These are phyloP conservation scores for Lobophora halterata DNA, from an alignment of 2,888 invertebrate genomes.

Conservation along the genomic window DNA sequence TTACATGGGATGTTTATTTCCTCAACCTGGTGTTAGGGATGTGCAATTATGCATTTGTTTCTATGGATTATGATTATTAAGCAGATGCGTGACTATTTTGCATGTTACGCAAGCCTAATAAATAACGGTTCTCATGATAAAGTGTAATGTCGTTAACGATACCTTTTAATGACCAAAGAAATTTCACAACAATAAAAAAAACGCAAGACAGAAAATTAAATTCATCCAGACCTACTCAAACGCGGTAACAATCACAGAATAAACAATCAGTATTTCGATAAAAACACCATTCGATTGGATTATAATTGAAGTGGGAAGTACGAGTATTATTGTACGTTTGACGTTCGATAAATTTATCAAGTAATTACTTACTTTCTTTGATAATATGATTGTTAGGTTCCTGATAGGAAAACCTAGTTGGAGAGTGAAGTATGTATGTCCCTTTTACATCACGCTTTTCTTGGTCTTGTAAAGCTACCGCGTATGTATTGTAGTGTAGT, in stretches of 20 bases:
- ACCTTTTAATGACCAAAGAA: not conserved
- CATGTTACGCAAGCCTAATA: constrained; percentile 15
- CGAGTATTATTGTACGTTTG: constrained; percentile 3
- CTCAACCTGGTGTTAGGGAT: no score
- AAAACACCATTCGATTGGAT: constrained; percentile 6
- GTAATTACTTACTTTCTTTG: no score
- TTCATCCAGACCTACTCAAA: constrained; percentile 3
- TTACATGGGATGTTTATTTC: no score
- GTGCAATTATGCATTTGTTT: constrained; percentile 1
- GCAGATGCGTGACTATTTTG: constrained; percentile 11
- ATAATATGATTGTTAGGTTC: no score
- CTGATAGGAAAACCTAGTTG: no score
- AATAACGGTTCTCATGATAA: constrained; percentile 3
- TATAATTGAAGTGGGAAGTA: constrained; percentile 12
- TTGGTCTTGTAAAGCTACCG: no score
- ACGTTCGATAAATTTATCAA: no score
- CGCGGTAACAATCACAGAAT: constrained; percentile 8
- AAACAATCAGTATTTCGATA: constrained; percentile 3
- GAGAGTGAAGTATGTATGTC: no score
- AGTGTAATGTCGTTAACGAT: constrained; percentile 4
- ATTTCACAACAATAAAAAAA: not conserved
- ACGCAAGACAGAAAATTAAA: constrained; percentile 1
- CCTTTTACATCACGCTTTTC: no score
- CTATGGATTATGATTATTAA: constrained; percentile 8
- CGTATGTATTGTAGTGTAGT: no score